A percentile compares a stretch with the other conserved stretches of the same genome.
phyloP scores from a whole-genome alignment of 2,797 vertebrate species.

The Loriculus beryllinus region DNA sequence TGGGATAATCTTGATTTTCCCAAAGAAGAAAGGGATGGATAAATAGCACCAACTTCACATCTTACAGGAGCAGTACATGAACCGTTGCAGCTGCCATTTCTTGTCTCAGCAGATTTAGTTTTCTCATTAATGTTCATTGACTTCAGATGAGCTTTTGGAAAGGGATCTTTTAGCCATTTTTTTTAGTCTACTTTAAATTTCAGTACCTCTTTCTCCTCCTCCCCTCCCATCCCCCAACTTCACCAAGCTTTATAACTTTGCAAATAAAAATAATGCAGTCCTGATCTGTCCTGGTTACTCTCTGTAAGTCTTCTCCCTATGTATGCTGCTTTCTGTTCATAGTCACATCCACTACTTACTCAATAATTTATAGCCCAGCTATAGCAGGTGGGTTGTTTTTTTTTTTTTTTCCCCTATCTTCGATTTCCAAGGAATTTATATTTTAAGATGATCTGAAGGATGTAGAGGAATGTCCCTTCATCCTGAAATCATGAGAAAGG shows the following conservation, averaged over 20 bases:
- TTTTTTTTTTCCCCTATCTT: neutral
- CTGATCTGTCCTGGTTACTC: neutral
- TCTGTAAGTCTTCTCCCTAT: neutral
- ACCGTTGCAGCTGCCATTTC: neutral
- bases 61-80: neutral
- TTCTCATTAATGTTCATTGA: neutral
- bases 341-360: neutral
- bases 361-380: neutral
- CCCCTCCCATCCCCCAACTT: rapidly evolving
- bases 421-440: neutral
- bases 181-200: neutral
- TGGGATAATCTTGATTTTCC: neutral
- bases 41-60: neutral
- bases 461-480: neutral
- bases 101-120: neutral
- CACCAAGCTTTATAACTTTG: neutral
- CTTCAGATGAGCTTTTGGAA: neutral
- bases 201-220: neutral
- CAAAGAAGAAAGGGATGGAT: neutral
- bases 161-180: neutral
- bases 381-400: too few species aligned
- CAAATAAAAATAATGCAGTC: neutral
- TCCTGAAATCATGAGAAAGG: neutral
- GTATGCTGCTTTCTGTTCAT: neutral
- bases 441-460: neutral